Conservation (phyloP, 2,888 invertebrate species). For the Tenthredo scrophulariae region DNA sequence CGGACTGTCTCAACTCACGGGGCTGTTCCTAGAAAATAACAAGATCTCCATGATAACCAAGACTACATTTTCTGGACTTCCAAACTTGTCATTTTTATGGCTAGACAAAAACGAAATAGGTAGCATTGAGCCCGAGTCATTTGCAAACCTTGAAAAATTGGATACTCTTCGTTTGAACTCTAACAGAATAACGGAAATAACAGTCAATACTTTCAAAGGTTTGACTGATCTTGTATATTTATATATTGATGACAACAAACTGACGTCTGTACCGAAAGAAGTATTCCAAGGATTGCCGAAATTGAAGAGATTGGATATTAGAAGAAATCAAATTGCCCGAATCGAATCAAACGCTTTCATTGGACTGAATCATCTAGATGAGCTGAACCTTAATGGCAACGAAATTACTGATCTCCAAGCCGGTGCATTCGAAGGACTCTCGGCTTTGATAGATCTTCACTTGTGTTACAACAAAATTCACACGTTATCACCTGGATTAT, state of each 20-base stretch:
- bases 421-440: background rate
- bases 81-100: slow-evolving; percentile 65
- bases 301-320: slow-evolving; percentile 69
- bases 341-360: slow-evolving; percentile 70
- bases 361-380: slow-evolving; percentile 54
- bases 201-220: slow-evolving; percentile 41
- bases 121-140: slow-evolving; percentile 74
- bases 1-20: background rate
- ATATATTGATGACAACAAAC: background rate
- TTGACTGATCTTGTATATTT: background rate
- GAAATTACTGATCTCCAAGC: slow-evolving; percentile 38
- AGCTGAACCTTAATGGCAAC: slow-evolving; percentile 55
- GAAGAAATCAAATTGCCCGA: slow-evolving; percentile 74
- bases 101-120: slow-evolving; percentile 75
- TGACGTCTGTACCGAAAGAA: background rate
- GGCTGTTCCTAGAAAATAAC: background rate
- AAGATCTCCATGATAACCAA: slow-evolving; percentile 65
- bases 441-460: background rate
- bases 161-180: slow-evolving; percentile 75
- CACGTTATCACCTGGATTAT: background rate
- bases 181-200: slow-evolving; percentile 73
- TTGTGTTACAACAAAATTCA: background rate
- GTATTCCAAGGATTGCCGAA: slow-evolving; percentile 51
- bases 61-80: slow-evolving; percentile 57
- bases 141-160: slow-evolving; percentile 70